phyloP scores from a whole-genome alignment of 2,888 invertebrate genomes.

The Parnassius smintheus region DNA sequence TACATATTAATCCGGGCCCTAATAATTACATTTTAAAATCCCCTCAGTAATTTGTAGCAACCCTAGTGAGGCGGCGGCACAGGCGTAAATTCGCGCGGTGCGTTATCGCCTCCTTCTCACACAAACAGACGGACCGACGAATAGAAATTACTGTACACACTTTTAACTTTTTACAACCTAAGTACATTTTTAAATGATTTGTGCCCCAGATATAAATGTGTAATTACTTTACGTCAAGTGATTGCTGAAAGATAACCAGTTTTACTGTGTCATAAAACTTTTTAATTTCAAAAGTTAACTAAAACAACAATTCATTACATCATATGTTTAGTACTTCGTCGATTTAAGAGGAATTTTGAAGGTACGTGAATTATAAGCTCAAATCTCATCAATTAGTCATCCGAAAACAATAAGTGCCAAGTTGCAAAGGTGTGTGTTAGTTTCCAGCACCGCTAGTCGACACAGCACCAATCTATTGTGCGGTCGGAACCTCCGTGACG shows the following conservation, averaged over 20 bases:
- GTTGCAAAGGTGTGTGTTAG: constrained; percentile 70
- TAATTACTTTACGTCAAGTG: constrained; percentile 30
- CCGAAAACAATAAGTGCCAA: constrained; percentile 76
- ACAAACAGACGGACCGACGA: constrained; percentile 56
- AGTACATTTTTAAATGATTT: constrained; percentile 38
- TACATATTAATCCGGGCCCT: too few species aligned
- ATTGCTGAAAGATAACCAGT: constrained; percentile 34
- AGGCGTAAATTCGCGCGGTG: constrained; percentile 59
- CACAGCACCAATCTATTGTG: constrained; percentile 75
- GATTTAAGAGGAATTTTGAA: constrained; percentile 10
- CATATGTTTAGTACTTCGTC: neutral
- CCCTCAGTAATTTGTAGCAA: constrained; percentile 39
- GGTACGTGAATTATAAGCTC: constrained; percentile 17
- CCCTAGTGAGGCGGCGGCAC: constrained; percentile 51
- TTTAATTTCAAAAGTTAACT: neutral
- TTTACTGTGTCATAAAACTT: constrained; percentile 28
- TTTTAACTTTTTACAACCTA: constrained; percentile 48
- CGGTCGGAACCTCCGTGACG: constrained; percentile 78
- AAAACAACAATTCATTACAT: neutral
- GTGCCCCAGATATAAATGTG: constrained; percentile 43
- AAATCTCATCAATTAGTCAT: constrained; percentile 61
- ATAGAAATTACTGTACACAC: constrained; percentile 61
- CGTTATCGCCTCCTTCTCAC: constrained; percentile 68
- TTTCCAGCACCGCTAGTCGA: constrained; percentile 77
- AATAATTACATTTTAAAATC: too few species aligned